phyloP scores from a whole-genome alignment of 2,797 vertebrate genomes.

The Sphenopsis melanotis region DNA sequence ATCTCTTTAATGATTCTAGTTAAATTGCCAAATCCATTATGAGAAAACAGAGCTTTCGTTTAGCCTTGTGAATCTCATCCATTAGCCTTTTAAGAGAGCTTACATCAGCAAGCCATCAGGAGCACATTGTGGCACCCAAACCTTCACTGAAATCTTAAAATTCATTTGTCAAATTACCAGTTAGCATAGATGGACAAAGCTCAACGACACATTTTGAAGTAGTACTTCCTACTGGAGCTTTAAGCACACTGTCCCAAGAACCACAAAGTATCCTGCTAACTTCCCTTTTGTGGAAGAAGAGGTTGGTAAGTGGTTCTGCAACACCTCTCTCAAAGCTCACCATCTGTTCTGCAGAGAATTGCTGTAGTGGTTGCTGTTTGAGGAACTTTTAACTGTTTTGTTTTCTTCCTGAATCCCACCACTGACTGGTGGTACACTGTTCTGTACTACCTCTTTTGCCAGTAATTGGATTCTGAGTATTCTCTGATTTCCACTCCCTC shows the following conservation, averaged over 20 bases:
- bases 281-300: background rate
- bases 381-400: background rate
- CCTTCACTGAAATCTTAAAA: background rate
- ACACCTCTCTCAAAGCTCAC: background rate
- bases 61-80: background rate
- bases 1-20: background rate
- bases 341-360: background rate
- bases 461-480: background rate
- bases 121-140: background rate
- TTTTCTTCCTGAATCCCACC: background rate
- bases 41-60: background rate
- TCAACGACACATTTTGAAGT: background rate
- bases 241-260: background rate
- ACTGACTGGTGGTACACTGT: background rate
- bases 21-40: background rate
- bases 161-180: background rate
- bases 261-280: background rate
- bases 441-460: background rate
- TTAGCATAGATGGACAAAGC: background rate
- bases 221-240: background rate
- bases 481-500: background rate
- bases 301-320: background rate
- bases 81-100: background rate
- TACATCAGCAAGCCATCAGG: background rate
- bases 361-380: background rate